phyloP scores from a whole-genome alignment of 2,888 invertebrate species.

The Sarcophaga variegata region DNA sequence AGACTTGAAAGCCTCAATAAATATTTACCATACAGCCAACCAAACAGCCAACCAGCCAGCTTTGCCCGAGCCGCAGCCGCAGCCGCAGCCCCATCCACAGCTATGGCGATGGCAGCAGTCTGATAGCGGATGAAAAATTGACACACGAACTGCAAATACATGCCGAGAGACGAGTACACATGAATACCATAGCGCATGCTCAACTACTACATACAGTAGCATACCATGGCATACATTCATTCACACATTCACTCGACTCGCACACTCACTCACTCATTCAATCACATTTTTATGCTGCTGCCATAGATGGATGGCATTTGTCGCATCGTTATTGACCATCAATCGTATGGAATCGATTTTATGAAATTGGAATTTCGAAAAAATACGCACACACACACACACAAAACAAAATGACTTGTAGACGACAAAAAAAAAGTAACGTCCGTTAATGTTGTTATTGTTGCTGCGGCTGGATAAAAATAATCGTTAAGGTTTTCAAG shows the following conservation, averaged over 20 bases:
- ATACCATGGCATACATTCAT: constrained; percentile 55
- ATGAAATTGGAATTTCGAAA: neutral
- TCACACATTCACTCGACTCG: neutral
- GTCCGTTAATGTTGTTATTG: constrained; percentile 26
- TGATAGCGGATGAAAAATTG: constrained; percentile 63
- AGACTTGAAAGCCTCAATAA: constrained; percentile 13
- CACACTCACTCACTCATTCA: neutral
- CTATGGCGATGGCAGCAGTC: constrained; percentile 38
- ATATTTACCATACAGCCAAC: constrained; percentile 8
- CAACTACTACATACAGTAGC: constrained; percentile 17
- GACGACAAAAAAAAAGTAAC: neutral
- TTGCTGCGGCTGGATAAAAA: constrained; percentile 26
- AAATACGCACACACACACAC: neutral
- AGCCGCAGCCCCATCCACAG: neutral
- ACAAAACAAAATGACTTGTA: neutral
- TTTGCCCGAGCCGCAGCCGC: neutral
- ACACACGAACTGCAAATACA: constrained; percentile 31
- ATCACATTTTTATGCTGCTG: constrained; percentile 4
- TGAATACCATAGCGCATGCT: constrained; percentile 14
- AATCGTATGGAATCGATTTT: constrained; percentile 50
- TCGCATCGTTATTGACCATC: constrained; percentile 68
- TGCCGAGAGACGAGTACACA: constrained; percentile 26
- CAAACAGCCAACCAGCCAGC: constrained; percentile 10
- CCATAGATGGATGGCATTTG: constrained; percentile 57
- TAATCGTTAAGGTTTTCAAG: neutral